A percentile compares a stretch with the other conserved stretches of the same genome.
These are phyloP conservation scores for Actinopyga echinites DNA, from an alignment of 53 echinoderm and acorn worm species.

Conservation along the genomic window DNA sequence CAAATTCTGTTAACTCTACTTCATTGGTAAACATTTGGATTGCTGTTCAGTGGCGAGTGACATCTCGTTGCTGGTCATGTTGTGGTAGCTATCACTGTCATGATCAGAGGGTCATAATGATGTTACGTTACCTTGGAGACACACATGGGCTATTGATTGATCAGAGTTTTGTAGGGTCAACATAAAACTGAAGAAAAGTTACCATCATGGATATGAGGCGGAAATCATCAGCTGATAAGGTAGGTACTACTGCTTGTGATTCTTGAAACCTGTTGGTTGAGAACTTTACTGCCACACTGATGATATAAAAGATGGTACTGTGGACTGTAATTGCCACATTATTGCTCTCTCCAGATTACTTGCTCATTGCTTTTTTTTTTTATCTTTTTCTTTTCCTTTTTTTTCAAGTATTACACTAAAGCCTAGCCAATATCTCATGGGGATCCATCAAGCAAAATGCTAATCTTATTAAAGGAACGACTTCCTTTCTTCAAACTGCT, in stretches of 20 bases:
- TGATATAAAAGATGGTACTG: not conserved
- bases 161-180: not conserved
- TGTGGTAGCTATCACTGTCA: not conserved
- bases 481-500: too few species aligned
- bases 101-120: not conserved
- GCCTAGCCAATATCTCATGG: too few species aligned
- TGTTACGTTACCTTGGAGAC: not conserved
- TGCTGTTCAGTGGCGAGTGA: not conserved
- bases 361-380: not conserved
- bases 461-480: too few species aligned
- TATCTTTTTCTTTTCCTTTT: too few species aligned
- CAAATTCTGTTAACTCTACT: not conserved
- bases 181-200: not conserved
- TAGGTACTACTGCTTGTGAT: not conserved
- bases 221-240: conserved; percentile 12
- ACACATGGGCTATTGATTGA: conserved; percentile 15
- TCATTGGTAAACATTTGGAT: conserved; percentile 23
- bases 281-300: not conserved
- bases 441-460: too few species aligned
- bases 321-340: not conserved
- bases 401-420: too few species aligned
- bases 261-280: not conserved
- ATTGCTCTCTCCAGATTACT: not conserved
- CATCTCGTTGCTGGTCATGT: not conserved
- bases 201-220: not conserved